phyloP scores from a whole-genome alignment of 2,113 vertebrate species.

The Thymallus thymallus region DNA sequence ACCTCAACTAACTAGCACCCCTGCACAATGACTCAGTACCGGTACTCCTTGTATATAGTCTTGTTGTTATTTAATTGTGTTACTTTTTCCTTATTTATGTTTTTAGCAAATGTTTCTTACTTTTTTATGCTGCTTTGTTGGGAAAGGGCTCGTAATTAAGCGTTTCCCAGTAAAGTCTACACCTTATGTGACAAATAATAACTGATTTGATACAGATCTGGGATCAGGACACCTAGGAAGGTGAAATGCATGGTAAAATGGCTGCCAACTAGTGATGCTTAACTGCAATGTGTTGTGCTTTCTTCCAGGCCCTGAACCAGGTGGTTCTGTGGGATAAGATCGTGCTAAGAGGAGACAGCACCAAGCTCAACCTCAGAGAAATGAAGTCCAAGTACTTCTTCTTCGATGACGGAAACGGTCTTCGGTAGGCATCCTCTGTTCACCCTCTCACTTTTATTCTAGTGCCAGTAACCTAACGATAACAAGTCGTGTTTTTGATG shows the following conservation, averaged over 20 bases:
- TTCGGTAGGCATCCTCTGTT: conserved; percentile 78
- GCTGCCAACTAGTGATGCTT: background rate
- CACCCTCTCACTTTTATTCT: background rate
- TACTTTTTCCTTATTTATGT: too few relatives aligned
- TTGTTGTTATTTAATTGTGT: background rate
- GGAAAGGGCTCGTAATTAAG: background rate
- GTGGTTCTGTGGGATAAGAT: conserved; percentile 99
- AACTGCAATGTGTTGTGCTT: background rate
- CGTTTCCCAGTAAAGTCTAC: too few relatives aligned
- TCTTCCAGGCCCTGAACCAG: conserved; percentile 87
- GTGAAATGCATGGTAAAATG: background rate
- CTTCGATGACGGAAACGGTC: conserved; percentile 97
- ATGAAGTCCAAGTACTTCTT: conserved; percentile 98
- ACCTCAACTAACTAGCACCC: too few relatives aligned
- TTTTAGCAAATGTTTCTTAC: too few relatives aligned
- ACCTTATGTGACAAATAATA: too few relatives aligned
- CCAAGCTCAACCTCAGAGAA: conserved; percentile 86
- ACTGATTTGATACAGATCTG: background rate
- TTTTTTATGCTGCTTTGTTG: background rate
- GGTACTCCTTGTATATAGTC: too few relatives aligned
- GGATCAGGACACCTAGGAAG: background rate
- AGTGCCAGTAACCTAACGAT: background rate
- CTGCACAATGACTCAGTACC: too few relatives aligned
- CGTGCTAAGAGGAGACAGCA: conserved; percentile 88
- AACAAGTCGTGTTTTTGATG: too few relatives aligned